Base-by-base conservation (phyloP, 2,113 vertebrate species). In the Pluvianellus socialis region DNA sequence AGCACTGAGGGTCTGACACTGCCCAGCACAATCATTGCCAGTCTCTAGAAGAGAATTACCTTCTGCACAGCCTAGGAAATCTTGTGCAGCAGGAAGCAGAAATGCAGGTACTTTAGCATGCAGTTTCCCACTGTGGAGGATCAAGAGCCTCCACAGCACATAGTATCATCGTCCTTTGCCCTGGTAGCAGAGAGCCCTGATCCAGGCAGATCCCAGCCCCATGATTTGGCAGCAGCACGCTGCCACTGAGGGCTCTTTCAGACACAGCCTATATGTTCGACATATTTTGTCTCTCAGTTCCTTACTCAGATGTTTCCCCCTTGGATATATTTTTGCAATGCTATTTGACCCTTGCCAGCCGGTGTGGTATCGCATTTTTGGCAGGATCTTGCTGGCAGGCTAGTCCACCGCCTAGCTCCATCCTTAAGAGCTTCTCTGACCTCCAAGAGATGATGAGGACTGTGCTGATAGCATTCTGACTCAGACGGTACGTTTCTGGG, bases 231-330 rank as follows among this genome's bases (percentile, higher is more conserved):
- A 79, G 66, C 56, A 61, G 56, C 2, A 0, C 26, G 44, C n/a
- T 56, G 81, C 20, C 73, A 50, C 65, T 0, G 0, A 18, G 45
- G 47, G 49, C 45, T 76, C 49, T 70, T 79, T 40, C 40, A 76
- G 50, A 58, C 35, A 66, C 0, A 1, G 15, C 12, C 40, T 66
- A 0, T 40, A 24, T 23, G 32, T 23, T 52, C 1, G 1, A 80
- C 14, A 20, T 50, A 66, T 50, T 95, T 84, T 71, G 14, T 26
- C 45, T 88, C 76, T 92, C 42, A 66, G 5, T 12, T 74, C 45
- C 35, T 77, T 14, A 50, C 49, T 20, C 50, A 28, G 56, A 40
- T 49, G 9, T 66, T 71, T 33, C 27, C 28, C 67, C 35, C 32
- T 58, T 12, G 35, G 35, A 68, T 72, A 10, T 52, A 59, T n/a